Evolutionary conservation across 1,140 invertebrate species (phyloP).

Genomic region (Drosophila triauraria): DNA sequence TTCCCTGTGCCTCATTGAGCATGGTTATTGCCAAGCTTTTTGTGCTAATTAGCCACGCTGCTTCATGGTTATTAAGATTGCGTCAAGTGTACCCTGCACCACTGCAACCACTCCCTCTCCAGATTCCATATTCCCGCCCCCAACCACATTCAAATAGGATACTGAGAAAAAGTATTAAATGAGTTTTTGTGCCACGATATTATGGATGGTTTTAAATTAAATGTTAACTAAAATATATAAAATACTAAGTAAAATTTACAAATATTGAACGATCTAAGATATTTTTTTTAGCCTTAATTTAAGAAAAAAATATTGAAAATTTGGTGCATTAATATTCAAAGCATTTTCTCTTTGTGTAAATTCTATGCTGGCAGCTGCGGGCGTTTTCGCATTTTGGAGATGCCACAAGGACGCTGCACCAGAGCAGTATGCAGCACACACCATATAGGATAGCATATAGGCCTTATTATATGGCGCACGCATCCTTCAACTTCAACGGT

Average conservation of each 20-base stretch:
- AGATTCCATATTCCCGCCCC: constrained; percentile 10
- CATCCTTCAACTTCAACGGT: constrained; percentile 77
- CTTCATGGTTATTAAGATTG: constrained; percentile 85
- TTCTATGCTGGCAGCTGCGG: constrained; percentile 49
- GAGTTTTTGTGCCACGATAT: not conserved
- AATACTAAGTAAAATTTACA: not conserved
- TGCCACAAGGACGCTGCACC: constrained; percentile 69
- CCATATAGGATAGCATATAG: constrained; percentile 28
- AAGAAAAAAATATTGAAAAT: too few relatives aligned
- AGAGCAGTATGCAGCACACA: constrained; percentile 18
- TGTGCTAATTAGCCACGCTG: constrained; percentile 85
- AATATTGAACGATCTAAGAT: too few relatives aligned
- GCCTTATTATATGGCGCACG: constrained; percentile 80
- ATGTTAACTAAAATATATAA: not conserved
- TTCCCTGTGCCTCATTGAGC: constrained; percentile 79
- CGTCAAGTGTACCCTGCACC: constrained; percentile 79
- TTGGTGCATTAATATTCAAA: too few relatives aligned
- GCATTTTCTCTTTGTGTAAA: constrained; percentile 4
- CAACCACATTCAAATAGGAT: constrained; percentile 1
- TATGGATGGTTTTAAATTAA: not conserved
- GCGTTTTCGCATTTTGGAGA: constrained; percentile 63
- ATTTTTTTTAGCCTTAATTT: too few relatives aligned
- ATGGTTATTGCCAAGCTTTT: constrained; percentile 85
- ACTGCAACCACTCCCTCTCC: constrained; percentile 45
- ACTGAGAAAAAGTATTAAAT: constrained; percentile 1